These are phyloP conservation scores for Sander vitreus DNA, from an alignment of 2,113 vertebrate species.

Conservation along the genomic window DNA sequence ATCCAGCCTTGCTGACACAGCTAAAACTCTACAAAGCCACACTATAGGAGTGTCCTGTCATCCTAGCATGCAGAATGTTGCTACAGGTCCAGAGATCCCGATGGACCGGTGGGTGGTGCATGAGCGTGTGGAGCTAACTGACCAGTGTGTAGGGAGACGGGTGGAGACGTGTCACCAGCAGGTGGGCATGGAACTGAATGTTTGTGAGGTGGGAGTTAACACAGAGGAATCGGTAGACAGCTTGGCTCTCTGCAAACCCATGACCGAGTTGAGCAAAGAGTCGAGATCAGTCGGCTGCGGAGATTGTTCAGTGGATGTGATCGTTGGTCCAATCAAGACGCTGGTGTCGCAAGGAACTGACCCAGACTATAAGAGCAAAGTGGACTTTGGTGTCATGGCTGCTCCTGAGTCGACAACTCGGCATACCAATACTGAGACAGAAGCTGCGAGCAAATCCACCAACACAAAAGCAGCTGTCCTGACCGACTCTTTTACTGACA, in stretches of 20 bases:
- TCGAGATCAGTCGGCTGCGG: conserved; percentile 89
- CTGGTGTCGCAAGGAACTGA: conserved; percentile 77
- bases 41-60: conserved; percentile 84
- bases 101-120: conserved; percentile 90
- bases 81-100: conserved; percentile 85
- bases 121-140: conserved; percentile 82
- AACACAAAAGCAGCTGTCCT: conserved; percentile 80
- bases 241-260: conserved; percentile 53
- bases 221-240: conserved; percentile 80
- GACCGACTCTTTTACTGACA: conserved; percentile 86
- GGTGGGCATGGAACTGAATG: conserved; percentile 78
- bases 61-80: conserved; percentile 63
- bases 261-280: conserved; percentile 46
- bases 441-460: conserved; percentile 82
- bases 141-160: conserved; percentile 79
- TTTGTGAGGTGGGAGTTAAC: conserved; percentile 87
- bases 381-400: conserved; percentile 86
- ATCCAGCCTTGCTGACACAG: conserved; percentile 71
- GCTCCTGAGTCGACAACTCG: conserved; percentile 80
- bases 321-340: conserved; percentile 78
- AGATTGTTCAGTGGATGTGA: conserved; percentile 88
- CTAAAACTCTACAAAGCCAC: conserved; percentile 72
- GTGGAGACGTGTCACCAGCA: conserved; percentile 78
- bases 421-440: conserved; percentile 84
- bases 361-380: conserved; percentile 77